These are phyloP conservation scores for Acanthoscelides obtectus DNA, from an alignment of 2,888 invertebrate genomes.

Conservation along the genomic window DNA sequence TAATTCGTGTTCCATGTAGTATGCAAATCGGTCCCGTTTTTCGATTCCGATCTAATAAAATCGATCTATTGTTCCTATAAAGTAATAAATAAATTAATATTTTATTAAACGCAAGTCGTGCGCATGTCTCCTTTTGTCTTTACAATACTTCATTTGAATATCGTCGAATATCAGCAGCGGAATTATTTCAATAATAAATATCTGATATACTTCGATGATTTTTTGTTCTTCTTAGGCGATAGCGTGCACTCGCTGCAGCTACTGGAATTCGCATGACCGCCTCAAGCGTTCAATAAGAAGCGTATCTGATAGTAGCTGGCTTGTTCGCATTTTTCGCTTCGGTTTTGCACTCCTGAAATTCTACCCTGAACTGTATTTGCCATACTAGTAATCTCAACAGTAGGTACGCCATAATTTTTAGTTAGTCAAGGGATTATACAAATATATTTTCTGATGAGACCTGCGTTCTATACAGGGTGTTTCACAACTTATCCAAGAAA, in stretches of 20 bases:
- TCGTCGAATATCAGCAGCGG: conserved; percentile 35
- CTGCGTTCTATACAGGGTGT: too few relatives aligned
- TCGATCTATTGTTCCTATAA: conserved; percentile 47
- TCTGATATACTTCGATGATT: conserved; percentile 18
- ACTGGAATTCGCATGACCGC: not conserved
- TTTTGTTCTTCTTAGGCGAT: not conserved
- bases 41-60: conserved; percentile 47
- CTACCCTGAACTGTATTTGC: too few relatives aligned
- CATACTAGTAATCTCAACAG: too few relatives aligned
- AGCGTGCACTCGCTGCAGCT: not conserved
- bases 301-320: not conserved
- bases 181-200: conserved; percentile 34
- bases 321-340: too few relatives aligned
- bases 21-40: conserved; percentile 38
- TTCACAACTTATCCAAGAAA: too few relatives aligned
- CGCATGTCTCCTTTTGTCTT: conserved; percentile 32
- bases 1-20: conserved; percentile 38
- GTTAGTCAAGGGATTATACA: too few relatives aligned
- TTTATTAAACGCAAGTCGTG: conserved; percentile 39
- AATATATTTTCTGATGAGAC: too few relatives aligned
- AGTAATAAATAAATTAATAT: conserved; percentile 47
- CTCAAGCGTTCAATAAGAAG: not conserved
- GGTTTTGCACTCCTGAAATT: too few relatives aligned
- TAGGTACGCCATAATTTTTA: too few relatives aligned
- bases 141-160: conserved; percentile 45